Percentiles rank a stretch among this genome's conserved stretches.
These are phyloP conservation scores for Teleogryllus occipitalis DNA, from an alignment of 1,140 invertebrate species.

Conservation along the genomic window DNA sequence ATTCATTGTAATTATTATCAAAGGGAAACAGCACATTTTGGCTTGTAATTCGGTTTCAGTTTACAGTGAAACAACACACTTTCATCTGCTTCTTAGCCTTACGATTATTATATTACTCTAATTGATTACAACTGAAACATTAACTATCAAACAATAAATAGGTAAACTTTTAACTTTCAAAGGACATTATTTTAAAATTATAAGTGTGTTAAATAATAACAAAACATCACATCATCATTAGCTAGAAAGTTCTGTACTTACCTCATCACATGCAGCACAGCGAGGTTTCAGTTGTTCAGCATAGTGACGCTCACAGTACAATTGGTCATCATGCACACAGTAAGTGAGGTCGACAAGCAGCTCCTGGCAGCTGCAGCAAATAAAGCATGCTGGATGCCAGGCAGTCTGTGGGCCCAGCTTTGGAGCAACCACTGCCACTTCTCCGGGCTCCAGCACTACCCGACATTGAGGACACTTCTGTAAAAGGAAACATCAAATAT, in stretches of 20 bases:
- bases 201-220: no score
- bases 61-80: no score
- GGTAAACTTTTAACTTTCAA: no score
- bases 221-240: no score
- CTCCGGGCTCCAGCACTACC: constrained; percentile 49
- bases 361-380: constrained; percentile 74
- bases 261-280: constrained; percentile 91
- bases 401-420: constrained; percentile 55
- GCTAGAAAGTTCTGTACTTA: constrained; percentile 42
- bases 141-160: no score
- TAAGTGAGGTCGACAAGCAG: constrained; percentile 87
- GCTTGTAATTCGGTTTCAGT: no score
- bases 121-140: no score
- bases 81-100: no score
- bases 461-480: constrained; percentile 58
- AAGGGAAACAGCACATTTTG: no score
- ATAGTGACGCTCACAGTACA: constrained; percentile 91
- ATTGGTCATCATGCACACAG: constrained; percentile 73
- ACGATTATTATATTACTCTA: no score
- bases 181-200: no score
- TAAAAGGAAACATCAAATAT: constrained; percentile 25
- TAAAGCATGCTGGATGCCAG: constrained; percentile 86
- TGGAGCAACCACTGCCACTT: constrained; percentile 60
- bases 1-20: no score
- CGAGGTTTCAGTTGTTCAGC: constrained; percentile 85